phyloP scores from a whole-genome alignment of 2,888 invertebrate species.

The Stenoptilia bipunctidactyla region DNA sequence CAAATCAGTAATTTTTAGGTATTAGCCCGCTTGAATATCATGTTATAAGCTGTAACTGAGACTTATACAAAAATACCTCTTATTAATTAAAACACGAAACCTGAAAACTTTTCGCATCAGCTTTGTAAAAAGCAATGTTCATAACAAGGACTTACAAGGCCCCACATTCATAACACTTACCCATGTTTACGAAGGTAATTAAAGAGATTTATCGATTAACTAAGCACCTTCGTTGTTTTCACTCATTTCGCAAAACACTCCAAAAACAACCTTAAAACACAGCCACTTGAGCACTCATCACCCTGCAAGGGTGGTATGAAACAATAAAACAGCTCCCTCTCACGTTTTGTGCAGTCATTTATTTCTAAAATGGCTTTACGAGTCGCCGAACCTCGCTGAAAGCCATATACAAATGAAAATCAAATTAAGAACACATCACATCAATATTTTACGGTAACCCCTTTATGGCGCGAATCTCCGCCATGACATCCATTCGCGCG shows the following conservation, averaged over 20 bases:
- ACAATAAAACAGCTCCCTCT: neutral
- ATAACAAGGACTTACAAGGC: too few species aligned
- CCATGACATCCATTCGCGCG: slow-evolving; percentile 57
- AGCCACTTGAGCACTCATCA: too few species aligned
- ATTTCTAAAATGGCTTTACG: slow-evolving; percentile 10
- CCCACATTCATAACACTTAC: too few species aligned
- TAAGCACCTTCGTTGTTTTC: neutral
- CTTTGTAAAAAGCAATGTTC: too few species aligned
- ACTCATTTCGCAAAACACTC: too few species aligned
- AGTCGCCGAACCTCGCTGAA: slow-evolving; percentile 7
- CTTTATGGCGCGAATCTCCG: slow-evolving; percentile 41
- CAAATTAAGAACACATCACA: slow-evolving; percentile 25
- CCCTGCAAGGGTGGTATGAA: neutral
- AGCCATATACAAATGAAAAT: slow-evolving; percentile 20
- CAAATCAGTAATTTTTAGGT: too few species aligned
- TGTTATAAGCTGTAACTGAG: too few species aligned
- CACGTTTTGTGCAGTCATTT: slow-evolving; percentile 7
- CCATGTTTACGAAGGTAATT: neutral
- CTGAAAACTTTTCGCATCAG: too few species aligned
- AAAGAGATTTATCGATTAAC: neutral
- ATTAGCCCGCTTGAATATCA: too few species aligned
- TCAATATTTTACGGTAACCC: slow-evolving; percentile 38
- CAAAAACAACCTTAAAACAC: too few species aligned
- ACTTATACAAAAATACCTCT: too few species aligned
- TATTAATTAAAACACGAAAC: too few species aligned